These are phyloP conservation scores for Aspidoscelis tigris DNA, from an alignment of 2,113 vertebrate species.

Conservation along the genomic window DNA sequence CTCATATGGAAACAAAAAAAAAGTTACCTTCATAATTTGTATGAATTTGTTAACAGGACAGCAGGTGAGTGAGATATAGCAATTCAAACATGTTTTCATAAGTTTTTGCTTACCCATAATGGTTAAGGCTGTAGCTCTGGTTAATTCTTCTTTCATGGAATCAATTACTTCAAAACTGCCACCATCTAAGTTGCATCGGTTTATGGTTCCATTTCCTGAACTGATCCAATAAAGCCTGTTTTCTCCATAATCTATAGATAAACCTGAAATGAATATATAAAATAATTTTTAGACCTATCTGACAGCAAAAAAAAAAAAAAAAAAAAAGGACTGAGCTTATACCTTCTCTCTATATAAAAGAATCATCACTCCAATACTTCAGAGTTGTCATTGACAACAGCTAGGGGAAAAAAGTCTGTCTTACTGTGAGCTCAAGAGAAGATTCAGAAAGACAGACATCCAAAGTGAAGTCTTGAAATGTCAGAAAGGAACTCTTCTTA, in stretches of 20 bases:
- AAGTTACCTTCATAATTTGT: background rate
- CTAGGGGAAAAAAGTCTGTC: too few relatives aligned
- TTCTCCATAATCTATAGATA: constrained; percentile 92
- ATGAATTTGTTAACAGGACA: constrained; percentile 28
- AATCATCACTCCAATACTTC: too few relatives aligned
- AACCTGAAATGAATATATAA: constrained; percentile 83
- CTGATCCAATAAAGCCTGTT: constrained; percentile 99
- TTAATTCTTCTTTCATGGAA: constrained; percentile 90
- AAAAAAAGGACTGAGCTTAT: too few relatives aligned
- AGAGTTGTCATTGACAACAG: too few relatives aligned
- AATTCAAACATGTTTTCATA: constrained; percentile 76
- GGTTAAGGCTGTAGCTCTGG: constrained; percentile 93
- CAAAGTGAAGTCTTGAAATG: too few relatives aligned
- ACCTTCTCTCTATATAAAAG: too few relatives aligned
- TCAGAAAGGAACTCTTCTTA: too few relatives aligned
- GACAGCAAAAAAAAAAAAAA: background rate
- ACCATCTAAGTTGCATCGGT: constrained; percentile 96
- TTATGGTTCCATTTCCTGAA: constrained; percentile 97
- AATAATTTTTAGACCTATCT: constrained; percentile 55
- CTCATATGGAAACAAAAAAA: background rate
- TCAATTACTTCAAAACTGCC: constrained; percentile 93
- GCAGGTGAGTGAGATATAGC: constrained; percentile 32
- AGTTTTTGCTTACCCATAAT: constrained; percentile 93
- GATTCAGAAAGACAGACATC: too few relatives aligned
- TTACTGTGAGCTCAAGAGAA: too few relatives aligned